These are phyloP conservation scores for Hoplodrina ambigua DNA, from an alignment of 2,888 invertebrate genomes.

Conservation along the genomic window DNA sequence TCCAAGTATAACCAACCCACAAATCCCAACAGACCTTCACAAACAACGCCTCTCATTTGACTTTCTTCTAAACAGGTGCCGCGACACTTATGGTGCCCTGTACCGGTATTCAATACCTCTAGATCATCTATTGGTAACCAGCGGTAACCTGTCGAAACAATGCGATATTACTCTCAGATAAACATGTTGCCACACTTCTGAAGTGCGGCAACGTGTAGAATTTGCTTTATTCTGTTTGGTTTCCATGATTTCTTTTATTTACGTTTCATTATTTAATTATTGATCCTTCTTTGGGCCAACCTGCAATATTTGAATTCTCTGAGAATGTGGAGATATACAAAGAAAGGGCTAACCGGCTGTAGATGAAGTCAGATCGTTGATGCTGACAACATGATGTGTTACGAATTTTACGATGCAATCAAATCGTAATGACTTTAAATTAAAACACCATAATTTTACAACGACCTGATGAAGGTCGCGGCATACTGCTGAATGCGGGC, in stretches of 20 bases:
- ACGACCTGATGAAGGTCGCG: too few relatives aligned
- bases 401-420: too few relatives aligned
- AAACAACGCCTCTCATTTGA: background rate
- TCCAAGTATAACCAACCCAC: background rate
- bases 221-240: slow-evolving; percentile 6
- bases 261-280: background rate
- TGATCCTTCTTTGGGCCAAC: too few relatives aligned
- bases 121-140: slow-evolving; percentile 44
- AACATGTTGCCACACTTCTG: slow-evolving; percentile 44
- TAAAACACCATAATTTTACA: too few relatives aligned
- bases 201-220: slow-evolving; percentile 3
- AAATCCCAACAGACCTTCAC: background rate
- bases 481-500: too few relatives aligned
- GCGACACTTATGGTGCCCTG: slow-evolving; percentile 38
- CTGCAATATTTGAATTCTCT: too few relatives aligned
- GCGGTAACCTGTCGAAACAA: slow-evolving; percentile 47
- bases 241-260: slow-evolving; percentile 4
- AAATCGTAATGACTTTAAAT: too few relatives aligned
- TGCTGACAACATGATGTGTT: too few relatives aligned
- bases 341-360: too few relatives aligned
- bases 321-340: too few relatives aligned
- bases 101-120: slow-evolving; percentile 2
- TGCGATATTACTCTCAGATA: slow-evolving; percentile 43
- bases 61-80: slow-evolving; percentile 32
- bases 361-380: too few relatives aligned